Conservation (phyloP, 2,113 vertebrate species). For the Grammomys surdaster region DNA sequence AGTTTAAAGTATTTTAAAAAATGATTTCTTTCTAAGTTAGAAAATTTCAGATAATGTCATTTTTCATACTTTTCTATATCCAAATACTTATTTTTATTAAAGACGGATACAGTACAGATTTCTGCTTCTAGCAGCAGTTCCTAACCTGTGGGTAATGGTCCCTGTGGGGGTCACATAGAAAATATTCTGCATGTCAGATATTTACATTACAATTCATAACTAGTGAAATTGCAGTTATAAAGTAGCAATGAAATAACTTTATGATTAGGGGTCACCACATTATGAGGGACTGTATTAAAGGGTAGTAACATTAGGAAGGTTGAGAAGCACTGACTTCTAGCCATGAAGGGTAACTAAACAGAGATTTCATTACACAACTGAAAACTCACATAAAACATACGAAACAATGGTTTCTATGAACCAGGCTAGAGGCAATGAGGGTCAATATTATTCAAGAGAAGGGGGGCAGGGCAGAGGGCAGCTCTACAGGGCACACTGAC, state of each 20-base stretch:
- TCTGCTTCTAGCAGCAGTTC: background rate
- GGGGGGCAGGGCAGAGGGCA: background rate
- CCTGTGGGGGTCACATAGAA: background rate
- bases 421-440: background rate
- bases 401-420: background rate
- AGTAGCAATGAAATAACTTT: background rate
- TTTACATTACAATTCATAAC: background rate
- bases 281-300: background rate
- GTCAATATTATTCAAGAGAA: background rate
- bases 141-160: background rate
- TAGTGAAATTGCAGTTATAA: background rate
- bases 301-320: background rate
- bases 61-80: background rate
- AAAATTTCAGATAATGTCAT: background rate
- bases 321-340: background rate
- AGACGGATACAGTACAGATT: background rate
- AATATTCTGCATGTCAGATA: background rate
- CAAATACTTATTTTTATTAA: slow-evolving; percentile 39
- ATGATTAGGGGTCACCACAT: background rate
- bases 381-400: background rate
- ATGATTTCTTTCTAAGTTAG: background rate
- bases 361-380: background rate
- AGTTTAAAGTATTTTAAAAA: background rate
- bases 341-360: background rate
- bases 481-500: background rate